Conservation (phyloP, 2,113 vertebrate species). For the Pollachius pollachius region DNA sequence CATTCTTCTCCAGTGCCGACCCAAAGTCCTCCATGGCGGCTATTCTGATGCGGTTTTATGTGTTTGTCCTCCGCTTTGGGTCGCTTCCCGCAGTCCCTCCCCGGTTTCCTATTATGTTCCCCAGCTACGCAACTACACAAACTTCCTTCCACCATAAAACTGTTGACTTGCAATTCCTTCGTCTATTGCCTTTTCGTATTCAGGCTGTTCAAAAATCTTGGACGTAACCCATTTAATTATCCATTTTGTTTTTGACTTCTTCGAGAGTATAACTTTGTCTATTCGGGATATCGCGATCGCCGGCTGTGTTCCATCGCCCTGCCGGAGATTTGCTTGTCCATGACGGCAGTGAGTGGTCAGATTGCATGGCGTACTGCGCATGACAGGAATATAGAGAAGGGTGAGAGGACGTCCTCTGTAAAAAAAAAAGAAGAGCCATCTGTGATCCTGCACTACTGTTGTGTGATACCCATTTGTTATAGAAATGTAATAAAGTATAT, state of each 20-base stretch:
- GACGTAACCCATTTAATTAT: not conserved
- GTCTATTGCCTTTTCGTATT: not conserved
- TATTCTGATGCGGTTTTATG: constrained; percentile 3
- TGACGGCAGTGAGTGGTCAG: constrained; percentile 36
- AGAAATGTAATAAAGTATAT: no score
- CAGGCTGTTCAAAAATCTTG: not conserved
- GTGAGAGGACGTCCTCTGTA: not conserved
- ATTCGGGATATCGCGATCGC: constrained; percentile 17
- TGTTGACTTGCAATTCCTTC: constrained; percentile 22
- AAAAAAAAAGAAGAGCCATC: constrained; percentile 29
- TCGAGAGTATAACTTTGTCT: constrained; percentile 7
- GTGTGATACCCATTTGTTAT: no score
- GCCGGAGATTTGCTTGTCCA: constrained; percentile 30
- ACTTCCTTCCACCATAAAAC: constrained; percentile 49
- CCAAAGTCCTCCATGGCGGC: constrained; percentile 76
- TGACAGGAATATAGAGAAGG: constrained; percentile 41
- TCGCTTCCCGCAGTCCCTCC: constrained; percentile 5
- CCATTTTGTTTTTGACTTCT: not conserved
- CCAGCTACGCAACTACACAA: constrained; percentile 17
- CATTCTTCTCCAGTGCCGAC: constrained; percentile 90
- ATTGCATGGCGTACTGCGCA: constrained; percentile 61
- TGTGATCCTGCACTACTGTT: no score
- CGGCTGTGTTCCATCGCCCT: constrained; percentile 44
- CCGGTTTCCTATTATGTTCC: constrained; percentile 37
- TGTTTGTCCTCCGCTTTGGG: constrained; percentile 16